These are phyloP conservation scores for Agrochola lota DNA, from an alignment of 2,888 invertebrate species.

Conservation along the genomic window DNA sequence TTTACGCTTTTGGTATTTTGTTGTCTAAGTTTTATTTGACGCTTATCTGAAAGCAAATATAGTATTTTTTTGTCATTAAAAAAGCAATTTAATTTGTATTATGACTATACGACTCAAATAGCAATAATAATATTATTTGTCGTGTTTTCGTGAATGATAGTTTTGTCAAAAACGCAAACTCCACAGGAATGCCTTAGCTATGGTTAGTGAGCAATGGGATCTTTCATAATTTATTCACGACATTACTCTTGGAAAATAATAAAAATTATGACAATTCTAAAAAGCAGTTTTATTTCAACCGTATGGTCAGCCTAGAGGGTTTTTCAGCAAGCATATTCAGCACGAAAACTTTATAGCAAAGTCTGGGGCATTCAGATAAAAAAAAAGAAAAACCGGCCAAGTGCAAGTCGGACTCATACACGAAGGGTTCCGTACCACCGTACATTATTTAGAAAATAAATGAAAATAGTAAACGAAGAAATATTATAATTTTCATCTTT, in stretches of 20 bases:
- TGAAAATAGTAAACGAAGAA: too few species aligned
- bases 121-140: slow-evolving; percentile 40
- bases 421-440: too few species aligned
- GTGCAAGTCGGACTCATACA: too few species aligned
- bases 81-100: slow-evolving; percentile 34
- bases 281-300: slow-evolving; percentile 66
- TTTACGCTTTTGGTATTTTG: slow-evolving; percentile 16
- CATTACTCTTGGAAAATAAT: slow-evolving; percentile 73
- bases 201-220: slow-evolving; percentile 78
- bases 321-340: too few species aligned
- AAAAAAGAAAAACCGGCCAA: too few species aligned
- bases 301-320: background rate
- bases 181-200: slow-evolving; percentile 76
- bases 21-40: slow-evolving; percentile 32
- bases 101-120: slow-evolving; percentile 29
- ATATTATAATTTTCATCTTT: too few species aligned
- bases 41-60: slow-evolving; percentile 55
- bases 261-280: slow-evolving; percentile 78
- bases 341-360: too few species aligned
- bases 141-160: slow-evolving; percentile 33
- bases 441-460: too few species aligned
- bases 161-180: slow-evolving; percentile 52
- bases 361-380: too few species aligned
- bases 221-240: slow-evolving; percentile 73
- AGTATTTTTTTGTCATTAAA: slow-evolving; percentile 22